Evolutionary conservation across 2,797 vertebrate genomes (phyloP), one percentile per base, ranked within the genome.

Genomic region (Hydrolagus colliei): DNA sequence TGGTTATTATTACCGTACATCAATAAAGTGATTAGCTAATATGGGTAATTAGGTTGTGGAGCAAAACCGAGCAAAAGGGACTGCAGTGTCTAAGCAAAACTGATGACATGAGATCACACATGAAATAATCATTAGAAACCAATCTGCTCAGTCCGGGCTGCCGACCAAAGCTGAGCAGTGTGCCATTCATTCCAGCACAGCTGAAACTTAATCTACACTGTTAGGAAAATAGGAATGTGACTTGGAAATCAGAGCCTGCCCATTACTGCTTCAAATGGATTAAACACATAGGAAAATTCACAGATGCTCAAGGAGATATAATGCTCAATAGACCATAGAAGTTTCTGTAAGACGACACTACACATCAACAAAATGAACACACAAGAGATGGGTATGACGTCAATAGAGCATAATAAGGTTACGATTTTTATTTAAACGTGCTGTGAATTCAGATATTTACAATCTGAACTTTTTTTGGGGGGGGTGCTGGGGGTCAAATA

Each of bases 61-160:
- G 78, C 62, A 32, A 84, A 84, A 71, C 79, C 18, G 41, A 71
- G 79, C 41, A 84, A 82, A 68, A 32, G 41, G 41, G 65, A 84
- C 9, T 41, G 65, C 65, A 71, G 32, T 16, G 65, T 68, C 63
- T 84, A 84, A 84, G 65, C 65, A 84, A 84, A 84, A 71, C 79
- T 84, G 13, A 84, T n/a, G 79, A 84, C 79, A 84, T 84, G 79
- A 84, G 79, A 71, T 65, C 68, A 18, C 14, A 65, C 52, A 84
- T 84, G 65, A 84, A 84, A 84, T 84, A 84, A 84, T 84, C 79
- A 84, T 84, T 84, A 84, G 65, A 84, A 84, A 84, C 65, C 79
- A 84, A 84, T 84, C 79, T 35, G 41, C 41, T 52, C 41, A 52
- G 41, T 52, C 41, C 6, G 41, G 41, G 41, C 41, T 52, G 41